Percentiles rank a stretch among this genome's conserved stretches.
These are phyloP conservation scores for Lates japonicus DNA, from an alignment of 2,797 vertebrate species.

Conservation along the genomic window DNA sequence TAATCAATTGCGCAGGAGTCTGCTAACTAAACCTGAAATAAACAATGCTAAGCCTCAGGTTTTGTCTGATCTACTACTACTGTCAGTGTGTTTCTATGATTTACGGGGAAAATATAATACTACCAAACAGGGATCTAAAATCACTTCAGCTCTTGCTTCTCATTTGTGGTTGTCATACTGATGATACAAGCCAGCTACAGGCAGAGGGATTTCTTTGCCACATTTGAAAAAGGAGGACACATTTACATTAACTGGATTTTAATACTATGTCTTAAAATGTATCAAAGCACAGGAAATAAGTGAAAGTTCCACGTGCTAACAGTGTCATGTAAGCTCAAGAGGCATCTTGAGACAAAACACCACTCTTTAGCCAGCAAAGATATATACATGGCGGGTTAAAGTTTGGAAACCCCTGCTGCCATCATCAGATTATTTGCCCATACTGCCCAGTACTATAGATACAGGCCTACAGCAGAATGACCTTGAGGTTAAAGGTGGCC, in stretches of 20 bases:
- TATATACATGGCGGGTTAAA: not conserved
- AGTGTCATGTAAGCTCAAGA: not conserved
- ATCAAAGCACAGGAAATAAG: too few relatives aligned
- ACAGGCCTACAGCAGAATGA: not conserved
- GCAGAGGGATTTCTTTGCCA: not conserved
- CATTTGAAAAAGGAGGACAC: not conserved
- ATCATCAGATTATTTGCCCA: not conserved
- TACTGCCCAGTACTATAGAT: not conserved
- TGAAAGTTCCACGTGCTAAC: not conserved
- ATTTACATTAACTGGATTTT: not conserved
- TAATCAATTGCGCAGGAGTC: constrained; percentile 1
- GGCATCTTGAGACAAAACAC: not conserved
- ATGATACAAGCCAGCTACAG: not conserved
- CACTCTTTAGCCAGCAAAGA: not conserved
- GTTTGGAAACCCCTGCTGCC: not conserved
- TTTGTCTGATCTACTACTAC: not conserved
- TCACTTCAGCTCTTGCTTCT: not conserved
- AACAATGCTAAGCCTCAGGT: not conserved
- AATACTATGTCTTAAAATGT: not conserved
- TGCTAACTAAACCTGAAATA: not conserved
- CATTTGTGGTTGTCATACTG: not conserved
- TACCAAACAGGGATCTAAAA: not conserved
- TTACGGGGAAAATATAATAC: not conserved
- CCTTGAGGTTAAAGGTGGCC: not conserved
- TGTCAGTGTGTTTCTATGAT: not conserved